A percentile compares a stretch with the other conserved stretches of the same genome.
Evolutionary conservation across 2,797 vertebrate genomes (phyloP).

Genomic region (Siniperca scherzeri): DNA sequence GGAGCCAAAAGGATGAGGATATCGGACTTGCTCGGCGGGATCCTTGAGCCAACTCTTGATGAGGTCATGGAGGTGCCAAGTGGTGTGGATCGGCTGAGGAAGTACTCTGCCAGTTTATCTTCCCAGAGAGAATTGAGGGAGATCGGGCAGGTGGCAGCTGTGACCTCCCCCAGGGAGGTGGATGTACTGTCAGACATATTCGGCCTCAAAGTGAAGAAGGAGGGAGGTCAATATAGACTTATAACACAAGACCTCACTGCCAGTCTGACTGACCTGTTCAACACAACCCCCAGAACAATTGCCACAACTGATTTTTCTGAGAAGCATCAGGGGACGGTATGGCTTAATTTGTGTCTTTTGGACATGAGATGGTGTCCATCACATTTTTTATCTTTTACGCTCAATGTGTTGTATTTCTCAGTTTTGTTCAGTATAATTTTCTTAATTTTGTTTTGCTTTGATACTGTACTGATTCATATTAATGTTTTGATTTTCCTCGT

Average conservation of each 20-base stretch:
- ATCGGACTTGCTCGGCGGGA: slow-evolving; percentile 89
- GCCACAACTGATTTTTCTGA: slow-evolving; percentile 21
- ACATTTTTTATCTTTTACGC: background rate
- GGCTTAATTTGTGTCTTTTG: background rate
- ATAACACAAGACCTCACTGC: slow-evolving; percentile 89
- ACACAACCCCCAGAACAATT: slow-evolving; percentile 63
- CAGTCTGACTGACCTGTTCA: slow-evolving; percentile 88
- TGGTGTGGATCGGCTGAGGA: slow-evolving; percentile 74
- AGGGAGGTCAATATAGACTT: slow-evolving; percentile 91
- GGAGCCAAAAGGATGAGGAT: slow-evolving; percentile 91
- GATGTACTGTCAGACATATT: slow-evolving; percentile 93
- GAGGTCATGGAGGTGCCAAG: slow-evolving; percentile 88
- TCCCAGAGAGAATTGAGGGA: slow-evolving; percentile 84
- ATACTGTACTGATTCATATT: slow-evolving; percentile 14
- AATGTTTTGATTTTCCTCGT: slow-evolving; percentile 28
- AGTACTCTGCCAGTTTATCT: slow-evolving; percentile 64
- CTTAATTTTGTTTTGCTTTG: slow-evolving; percentile 7
- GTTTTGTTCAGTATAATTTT: background rate
- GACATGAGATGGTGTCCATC: background rate
- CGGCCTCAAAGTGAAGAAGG: slow-evolving; percentile 92
- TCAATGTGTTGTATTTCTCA: background rate
- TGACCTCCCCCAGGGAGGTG: slow-evolving; percentile 86
- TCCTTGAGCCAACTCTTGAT: slow-evolving; percentile 94
- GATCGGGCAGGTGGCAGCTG: slow-evolving; percentile 68
- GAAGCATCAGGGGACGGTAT: slow-evolving; percentile 82